phyloP scores from a whole-genome alignment of 1,140 invertebrate species.

The Magallana gigas region DNA sequence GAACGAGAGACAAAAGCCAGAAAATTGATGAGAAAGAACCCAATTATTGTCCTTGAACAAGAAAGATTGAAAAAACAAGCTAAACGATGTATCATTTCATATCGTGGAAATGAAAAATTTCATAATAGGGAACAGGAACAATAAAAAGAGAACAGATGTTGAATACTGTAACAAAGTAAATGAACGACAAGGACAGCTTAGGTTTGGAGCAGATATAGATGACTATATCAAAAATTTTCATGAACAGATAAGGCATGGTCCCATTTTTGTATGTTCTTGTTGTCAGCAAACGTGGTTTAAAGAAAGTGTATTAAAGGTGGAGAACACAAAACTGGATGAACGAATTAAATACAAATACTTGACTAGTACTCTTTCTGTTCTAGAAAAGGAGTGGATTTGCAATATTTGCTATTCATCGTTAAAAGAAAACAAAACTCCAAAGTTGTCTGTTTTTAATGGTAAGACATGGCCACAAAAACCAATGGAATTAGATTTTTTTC shows the following conservation, averaged over 20 bases:
- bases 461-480: constrained; percentile 36
- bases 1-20: not conserved
- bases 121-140: not conserved
- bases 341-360: not conserved
- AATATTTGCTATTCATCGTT: constrained; percentile 4
- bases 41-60: not conserved
- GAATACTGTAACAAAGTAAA: not conserved
- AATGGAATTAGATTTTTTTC: constrained; percentile 15
- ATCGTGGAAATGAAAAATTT: not conserved
- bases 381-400: constrained; percentile 41
- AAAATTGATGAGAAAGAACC: constrained; percentile 8
- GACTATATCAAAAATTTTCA: constrained; percentile 43
- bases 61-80: constrained; percentile 27
- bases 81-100: constrained; percentile 2
- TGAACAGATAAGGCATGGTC: constrained; percentile 23
- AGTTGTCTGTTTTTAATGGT: constrained; percentile 30
- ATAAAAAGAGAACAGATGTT: not conserved
- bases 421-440: constrained; percentile 36
- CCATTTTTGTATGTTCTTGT: constrained; percentile 39
- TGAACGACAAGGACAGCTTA: constrained; percentile 19
- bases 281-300: constrained; percentile 45
- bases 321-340: not conserved
- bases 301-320: not conserved
- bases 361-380: not conserved
- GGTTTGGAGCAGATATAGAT: not conserved